Conservation (phyloP, 1,140 invertebrate species). For the Diorhabda elongata region DNA sequence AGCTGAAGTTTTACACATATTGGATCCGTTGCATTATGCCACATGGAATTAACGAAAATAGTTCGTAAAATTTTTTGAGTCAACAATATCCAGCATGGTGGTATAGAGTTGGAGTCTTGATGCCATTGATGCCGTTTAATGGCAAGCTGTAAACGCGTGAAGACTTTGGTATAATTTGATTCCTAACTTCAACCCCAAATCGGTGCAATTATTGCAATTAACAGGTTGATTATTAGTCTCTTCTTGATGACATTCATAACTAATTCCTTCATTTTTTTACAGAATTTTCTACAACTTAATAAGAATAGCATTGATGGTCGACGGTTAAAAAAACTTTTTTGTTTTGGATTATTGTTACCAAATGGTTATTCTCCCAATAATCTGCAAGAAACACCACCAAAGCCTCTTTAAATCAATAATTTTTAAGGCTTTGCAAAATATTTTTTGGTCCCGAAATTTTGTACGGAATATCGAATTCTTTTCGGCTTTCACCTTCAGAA, state of each 20-base stretch:
- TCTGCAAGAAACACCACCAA: constrained; percentile 39
- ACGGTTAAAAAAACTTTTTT: constrained; percentile 41
- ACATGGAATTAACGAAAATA: constrained; percentile 9
- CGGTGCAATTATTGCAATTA: too few species aligned
- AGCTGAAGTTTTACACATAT: constrained; percentile 13
- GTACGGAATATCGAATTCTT: constrained; percentile 38
- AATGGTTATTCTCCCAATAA: constrained; percentile 39
- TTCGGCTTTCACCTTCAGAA: constrained; percentile 36
- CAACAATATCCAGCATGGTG: too few species aligned
- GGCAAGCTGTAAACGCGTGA: too few species aligned
- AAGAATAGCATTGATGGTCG: constrained; percentile 24
- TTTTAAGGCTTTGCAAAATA: constrained; percentile 40
- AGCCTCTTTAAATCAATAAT: constrained; percentile 40
- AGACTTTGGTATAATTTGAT: too few species aligned
- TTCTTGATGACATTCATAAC: too few species aligned
- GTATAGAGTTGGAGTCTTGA: too few species aligned
- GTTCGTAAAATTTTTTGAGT: neutral
- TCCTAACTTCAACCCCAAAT: too few species aligned
- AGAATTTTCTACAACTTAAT: constrained; percentile 6
- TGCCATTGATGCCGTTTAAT: too few species aligned
- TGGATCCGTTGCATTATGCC: constrained; percentile 11
- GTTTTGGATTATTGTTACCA: constrained; percentile 37
- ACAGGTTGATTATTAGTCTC: too few species aligned
- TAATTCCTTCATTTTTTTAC: too few species aligned
- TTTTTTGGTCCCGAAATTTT: constrained; percentile 35